These are phyloP conservation scores for Mycteria americana DNA, from an alignment of 2,797 vertebrate genomes.

Conservation along the genomic window DNA sequence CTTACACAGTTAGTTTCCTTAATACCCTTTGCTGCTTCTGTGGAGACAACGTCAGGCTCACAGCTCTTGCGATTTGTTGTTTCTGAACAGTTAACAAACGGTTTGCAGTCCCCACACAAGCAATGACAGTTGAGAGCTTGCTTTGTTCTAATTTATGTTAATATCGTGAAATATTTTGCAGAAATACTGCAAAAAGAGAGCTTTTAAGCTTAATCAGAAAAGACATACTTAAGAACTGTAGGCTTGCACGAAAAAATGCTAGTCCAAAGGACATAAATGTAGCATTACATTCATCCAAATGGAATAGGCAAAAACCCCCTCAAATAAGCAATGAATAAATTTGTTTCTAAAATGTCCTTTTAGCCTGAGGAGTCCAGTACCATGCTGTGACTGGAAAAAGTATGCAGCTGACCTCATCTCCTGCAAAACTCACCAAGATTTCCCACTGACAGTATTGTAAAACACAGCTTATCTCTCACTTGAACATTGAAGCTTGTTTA, in stretches of 20 bases:
- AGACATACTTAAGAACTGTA: neutral
- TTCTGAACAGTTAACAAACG: neutral
- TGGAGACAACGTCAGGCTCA: neutral
- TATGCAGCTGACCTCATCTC: neutral
- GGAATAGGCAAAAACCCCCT: neutral
- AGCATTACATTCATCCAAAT: neutral
- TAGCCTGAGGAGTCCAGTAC: conserved; percentile 22
- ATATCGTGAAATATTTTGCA: neutral
- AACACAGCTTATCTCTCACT: neutral
- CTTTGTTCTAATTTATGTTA: conserved; percentile 31
- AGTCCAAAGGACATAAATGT: neutral
- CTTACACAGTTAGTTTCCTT: neutral
- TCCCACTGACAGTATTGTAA: neutral
- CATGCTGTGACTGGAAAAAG: neutral
- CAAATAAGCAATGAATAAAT: conserved; percentile 15
- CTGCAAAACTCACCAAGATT: neutral
- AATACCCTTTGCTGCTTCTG: neutral
- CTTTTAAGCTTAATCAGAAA: conserved; percentile 16
- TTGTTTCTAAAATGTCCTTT: conserved; percentile 2
- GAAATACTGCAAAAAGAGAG: neutral
- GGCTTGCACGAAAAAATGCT: neutral
- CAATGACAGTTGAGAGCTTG: neutral
- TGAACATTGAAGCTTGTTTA: neutral
- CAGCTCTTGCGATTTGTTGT: neutral
- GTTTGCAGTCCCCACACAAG: neutral